Evolutionary conservation across 2,113 vertebrate genomes (phyloP), one percentile per base, ranked within the genome.

Genomic region (Poeciliopsis occidentalis): DNA sequence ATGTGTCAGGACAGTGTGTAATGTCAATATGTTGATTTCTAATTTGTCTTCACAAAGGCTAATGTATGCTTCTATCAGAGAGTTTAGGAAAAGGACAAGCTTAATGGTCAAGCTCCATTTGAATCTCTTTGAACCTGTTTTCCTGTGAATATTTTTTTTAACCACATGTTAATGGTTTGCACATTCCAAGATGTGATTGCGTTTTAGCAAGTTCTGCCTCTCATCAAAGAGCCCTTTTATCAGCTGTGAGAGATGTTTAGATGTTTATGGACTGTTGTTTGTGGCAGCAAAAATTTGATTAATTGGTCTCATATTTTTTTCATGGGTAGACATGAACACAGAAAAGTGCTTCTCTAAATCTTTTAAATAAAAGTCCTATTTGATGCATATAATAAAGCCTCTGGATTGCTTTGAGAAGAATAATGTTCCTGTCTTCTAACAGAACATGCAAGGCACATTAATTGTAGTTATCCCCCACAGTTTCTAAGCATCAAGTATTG

Each of bases 81-180:
- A 66, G 34, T 22, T 29, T 68, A 64, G 76, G 51, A 75, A 76
- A 61, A 66, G 26, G 37, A 69, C 30, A 37, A 29, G 65, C 85
- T 75, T 73, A 67, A 54, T 24, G 47, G 47, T 54, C 47, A 54
- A 67, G 61, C 24, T 60, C 30, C 69, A 64, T 44, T 19, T 57
- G 64, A 44, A 70, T 82, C 12, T 73, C 60, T 78, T 65, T 54
- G 17, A 27, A 44, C 4, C 32, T 80, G 29, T 69, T 75, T 64
- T 69, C 12, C 61, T 2, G 63, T 71, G 34, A 54, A 70, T 29
- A 39, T 72, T 39, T 67, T 47, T 74, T 41, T 15, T 4, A 37
- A 66, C 32, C 60, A 85, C 71, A 29, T 29, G 76, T 75, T 85
- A 64, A 39, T 27, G 24, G 61, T 77, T 81, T 62, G 57, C 29